Percentiles rank a stretch among this genome's conserved stretches.
These are phyloP conservation scores for Myopa testacea DNA, from an alignment of 2,888 invertebrate genomes.

Conservation along the genomic window DNA sequence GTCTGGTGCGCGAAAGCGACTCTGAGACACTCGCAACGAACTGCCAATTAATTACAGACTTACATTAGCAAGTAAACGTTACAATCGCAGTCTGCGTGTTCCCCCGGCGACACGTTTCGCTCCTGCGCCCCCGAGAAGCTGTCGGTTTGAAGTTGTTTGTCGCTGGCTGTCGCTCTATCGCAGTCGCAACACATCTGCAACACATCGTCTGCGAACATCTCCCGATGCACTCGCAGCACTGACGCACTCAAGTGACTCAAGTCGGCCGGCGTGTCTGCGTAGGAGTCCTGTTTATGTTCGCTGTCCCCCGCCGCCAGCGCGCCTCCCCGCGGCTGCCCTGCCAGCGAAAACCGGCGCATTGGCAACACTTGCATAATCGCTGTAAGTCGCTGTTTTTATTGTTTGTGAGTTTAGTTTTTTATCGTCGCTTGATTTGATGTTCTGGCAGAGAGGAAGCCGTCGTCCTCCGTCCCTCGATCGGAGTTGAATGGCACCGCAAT, in stretches of 20 bases:
- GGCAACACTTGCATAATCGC: constrained; percentile 23
- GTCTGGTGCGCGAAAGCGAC: neutral
- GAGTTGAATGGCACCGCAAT: no score
- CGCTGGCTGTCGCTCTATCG: no score
- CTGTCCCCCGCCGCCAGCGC: neutral
- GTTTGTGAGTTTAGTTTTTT: neutral
- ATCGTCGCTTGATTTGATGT: neutral
- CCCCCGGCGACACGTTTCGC: no score
- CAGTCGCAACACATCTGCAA: constrained; percentile 6
- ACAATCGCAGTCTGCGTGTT: no score
- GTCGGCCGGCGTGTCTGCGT: constrained; percentile 7
- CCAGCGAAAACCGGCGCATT: neutral
- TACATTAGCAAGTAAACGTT: neutral
- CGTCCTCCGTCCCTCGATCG: neutral
- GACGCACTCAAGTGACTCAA: neutral
- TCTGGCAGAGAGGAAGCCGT: neutral
- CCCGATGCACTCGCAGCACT: neutral
- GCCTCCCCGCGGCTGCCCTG: neutral
- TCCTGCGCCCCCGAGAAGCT: no score
- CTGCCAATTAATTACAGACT: constrained; percentile 20
- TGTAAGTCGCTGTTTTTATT: constrained; percentile 8
- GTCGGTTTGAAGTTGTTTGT: no score
- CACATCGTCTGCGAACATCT: no score
- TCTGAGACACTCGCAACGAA: neutral
- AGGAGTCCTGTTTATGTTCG: constrained; percentile 21